Conservation (phyloP, 2,113 vertebrate species). For the Hypocryptadius cinnamomeus region DNA sequence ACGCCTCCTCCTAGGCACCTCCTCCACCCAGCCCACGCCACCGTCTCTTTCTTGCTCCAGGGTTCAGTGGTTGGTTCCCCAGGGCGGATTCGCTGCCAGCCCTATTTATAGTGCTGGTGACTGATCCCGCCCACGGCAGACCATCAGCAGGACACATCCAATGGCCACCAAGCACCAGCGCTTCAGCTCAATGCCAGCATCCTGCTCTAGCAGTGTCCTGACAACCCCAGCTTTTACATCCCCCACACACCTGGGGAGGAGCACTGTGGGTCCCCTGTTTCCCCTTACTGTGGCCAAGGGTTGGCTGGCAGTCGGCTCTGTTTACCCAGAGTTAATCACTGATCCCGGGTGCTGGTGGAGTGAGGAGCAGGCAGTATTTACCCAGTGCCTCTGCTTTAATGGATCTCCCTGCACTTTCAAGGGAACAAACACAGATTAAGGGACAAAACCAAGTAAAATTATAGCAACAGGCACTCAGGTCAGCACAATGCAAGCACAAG, state of each 20-base stretch:
- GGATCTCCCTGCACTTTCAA: conserved; percentile 5
- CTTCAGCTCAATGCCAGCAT: rapidly evolving
- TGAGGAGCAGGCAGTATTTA: not conserved
- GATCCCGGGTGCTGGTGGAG: not conserved
- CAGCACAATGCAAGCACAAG: not conserved
- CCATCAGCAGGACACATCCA: not conserved
- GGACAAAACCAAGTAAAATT: conserved; percentile 43
- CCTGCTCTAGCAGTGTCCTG: not conserved
- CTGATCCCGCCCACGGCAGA: not conserved
- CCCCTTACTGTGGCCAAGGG: not conserved
- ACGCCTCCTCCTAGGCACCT: not conserved
- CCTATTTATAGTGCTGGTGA: not conserved
- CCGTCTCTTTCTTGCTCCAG: not conserved
- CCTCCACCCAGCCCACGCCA: not conserved
- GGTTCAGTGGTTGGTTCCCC: not conserved
- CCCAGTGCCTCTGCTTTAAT: conserved; percentile 39
- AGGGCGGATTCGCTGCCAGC: rapidly evolving
- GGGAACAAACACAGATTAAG: conserved; percentile 56
- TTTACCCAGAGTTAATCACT: conserved; percentile 25
- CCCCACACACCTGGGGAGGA: not conserved
- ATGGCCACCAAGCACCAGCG: not conserved
- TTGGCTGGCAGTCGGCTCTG: not conserved
- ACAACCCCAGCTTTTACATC: not conserved
- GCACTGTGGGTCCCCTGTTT: not conserved
- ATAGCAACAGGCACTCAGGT: conserved; percentile 28